Conservation (phyloP, 2,113 vertebrate species). For the Aramus guarauna region DNA sequence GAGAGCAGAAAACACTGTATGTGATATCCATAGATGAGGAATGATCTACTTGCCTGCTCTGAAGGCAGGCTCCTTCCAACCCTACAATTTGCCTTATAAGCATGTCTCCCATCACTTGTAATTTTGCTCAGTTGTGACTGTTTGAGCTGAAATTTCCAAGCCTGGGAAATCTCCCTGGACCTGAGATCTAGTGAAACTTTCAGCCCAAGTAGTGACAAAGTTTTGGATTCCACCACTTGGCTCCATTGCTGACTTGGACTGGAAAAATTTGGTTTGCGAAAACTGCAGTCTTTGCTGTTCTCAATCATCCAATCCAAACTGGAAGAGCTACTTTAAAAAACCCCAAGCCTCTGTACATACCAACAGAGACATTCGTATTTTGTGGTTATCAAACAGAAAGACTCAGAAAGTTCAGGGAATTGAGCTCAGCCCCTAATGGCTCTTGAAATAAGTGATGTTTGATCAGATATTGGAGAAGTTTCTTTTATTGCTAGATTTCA, state of each 20-base stretch:
- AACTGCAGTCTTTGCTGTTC: not conserved
- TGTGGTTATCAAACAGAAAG: not conserved
- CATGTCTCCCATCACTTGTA: not conserved
- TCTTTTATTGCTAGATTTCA: not conserved
- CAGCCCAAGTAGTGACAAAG: not conserved
- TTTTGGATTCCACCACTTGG: not conserved
- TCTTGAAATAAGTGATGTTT: not conserved
- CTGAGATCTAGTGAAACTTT: not conserved
- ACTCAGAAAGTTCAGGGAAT: not conserved
- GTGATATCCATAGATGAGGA: not conserved
- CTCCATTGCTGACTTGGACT: not conserved
- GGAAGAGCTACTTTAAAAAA: not conserved
- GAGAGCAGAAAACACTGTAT: not conserved
- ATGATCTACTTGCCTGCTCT: not conserved
- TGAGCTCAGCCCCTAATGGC: accelerated
- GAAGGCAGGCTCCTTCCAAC: not conserved
- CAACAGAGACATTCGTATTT: not conserved
- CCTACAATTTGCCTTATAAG: not conserved
- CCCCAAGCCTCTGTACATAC: not conserved
- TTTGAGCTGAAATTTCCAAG: not conserved
- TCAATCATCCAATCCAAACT: not conserved
- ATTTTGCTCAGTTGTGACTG: not conserved
- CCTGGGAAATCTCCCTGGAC: not conserved
- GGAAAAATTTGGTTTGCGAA: not conserved
- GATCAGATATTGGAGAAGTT: not conserved